Conservation (phyloP, 2,797 vertebrate species). For the Acipenser transmontanus region DNA sequence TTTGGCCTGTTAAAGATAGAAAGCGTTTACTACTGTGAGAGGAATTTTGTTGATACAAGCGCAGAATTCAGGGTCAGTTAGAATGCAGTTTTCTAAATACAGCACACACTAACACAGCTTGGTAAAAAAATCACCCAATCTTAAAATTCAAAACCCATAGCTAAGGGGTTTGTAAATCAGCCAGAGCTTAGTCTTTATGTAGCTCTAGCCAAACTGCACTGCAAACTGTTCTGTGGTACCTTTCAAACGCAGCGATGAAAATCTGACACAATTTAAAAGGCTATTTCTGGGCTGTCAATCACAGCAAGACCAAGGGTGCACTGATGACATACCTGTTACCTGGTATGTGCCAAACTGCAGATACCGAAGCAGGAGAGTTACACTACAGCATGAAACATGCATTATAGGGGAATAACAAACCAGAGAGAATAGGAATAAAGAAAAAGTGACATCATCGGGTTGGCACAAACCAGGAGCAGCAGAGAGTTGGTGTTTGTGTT, state of each 20-base stretch:
- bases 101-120: not conserved
- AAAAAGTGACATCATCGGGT: slow-evolving; percentile 42
- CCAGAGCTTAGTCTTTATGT: not conserved
- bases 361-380: slow-evolving; percentile 34
- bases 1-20: not conserved
- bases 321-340: slow-evolving; percentile 40
- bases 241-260: slow-evolving; percentile 43
- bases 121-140: not conserved
- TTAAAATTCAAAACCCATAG: not conserved
- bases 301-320: slow-evolving; percentile 44
- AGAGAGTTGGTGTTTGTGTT: slow-evolving; percentile 36
- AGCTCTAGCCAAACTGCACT: slow-evolving; percentile 18
- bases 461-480: slow-evolving; percentile 34
- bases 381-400: slow-evolving; percentile 26
- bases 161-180: not conserved
- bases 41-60: too few species aligned
- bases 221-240: slow-evolving; percentile 37
- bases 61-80: too few species aligned
- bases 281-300: slow-evolving; percentile 47
- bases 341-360: slow-evolving; percentile 32
- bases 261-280: slow-evolving; percentile 49
- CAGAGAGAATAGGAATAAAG: slow-evolving; percentile 10
- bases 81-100: not conserved
- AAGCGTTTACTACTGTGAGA: not conserved
- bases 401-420: slow-evolving; percentile 19